phyloP scores from a whole-genome alignment of 2,113 vertebrate genomes.

The Petromus typicus region DNA sequence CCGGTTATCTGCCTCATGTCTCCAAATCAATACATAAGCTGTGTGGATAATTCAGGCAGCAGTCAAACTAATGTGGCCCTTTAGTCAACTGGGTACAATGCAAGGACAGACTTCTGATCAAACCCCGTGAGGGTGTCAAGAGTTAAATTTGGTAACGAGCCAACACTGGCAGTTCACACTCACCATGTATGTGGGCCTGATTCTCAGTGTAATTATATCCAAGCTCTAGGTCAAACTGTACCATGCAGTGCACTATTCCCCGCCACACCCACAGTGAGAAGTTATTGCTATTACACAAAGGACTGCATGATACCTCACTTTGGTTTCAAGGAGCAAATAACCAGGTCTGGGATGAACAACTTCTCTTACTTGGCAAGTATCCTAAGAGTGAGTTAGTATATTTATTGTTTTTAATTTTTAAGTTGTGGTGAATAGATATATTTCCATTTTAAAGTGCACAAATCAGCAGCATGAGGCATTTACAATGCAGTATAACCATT shows the following conservation, averaged over 20 bases:
- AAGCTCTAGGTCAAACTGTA: constrained; percentile 51
- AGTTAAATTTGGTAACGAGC: neutral
- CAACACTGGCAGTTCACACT: neutral
- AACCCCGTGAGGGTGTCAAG: neutral
- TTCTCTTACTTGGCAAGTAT: constrained; percentile 2
- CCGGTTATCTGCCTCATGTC: neutral
- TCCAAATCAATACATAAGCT: neutral
- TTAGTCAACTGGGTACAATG: neutral
- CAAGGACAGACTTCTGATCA: constrained; percentile 13
- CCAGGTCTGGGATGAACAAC: constrained; percentile 20
- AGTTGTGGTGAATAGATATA: neutral
- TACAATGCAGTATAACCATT: neutral
- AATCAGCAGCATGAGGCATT: neutral
- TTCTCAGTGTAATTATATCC: constrained; percentile 48
- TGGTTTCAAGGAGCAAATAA: constrained; percentile 51
- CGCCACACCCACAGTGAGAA: neutral
- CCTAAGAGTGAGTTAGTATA: neutral
- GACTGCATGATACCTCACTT: constrained; percentile 19
- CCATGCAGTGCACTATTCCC: constrained; percentile 18
- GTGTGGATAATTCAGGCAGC: neutral
- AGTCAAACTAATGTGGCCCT: neutral
- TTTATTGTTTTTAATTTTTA: neutral
- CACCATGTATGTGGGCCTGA: neutral
- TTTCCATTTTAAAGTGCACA: neutral
- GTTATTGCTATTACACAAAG: constrained; percentile 43